These are phyloP conservation scores for Archilochus colubris DNA, from an alignment of 2,113 vertebrate species.

Conservation along the genomic window DNA sequence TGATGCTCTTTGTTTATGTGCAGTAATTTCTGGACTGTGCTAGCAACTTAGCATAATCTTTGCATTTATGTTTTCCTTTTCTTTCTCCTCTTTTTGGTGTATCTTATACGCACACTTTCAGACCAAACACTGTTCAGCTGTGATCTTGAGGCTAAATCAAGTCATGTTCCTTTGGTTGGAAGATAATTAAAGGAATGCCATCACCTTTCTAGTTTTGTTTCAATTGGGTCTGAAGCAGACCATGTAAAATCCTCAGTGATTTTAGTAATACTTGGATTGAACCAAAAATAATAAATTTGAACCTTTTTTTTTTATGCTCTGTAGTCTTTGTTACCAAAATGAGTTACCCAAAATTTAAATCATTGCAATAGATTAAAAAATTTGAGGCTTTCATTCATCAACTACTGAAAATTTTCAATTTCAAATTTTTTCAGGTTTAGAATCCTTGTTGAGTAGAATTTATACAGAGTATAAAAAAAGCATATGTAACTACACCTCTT, in stretches of 20 bases:
- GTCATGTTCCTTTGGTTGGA: neutral
- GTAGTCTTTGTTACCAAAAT: neutral
- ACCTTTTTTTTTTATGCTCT: accelerated
- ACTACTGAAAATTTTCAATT: neutral
- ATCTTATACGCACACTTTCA: neutral
- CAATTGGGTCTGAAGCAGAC: neutral
- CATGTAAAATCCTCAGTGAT: neutral
- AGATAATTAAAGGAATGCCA: neutral
- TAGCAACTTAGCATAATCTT: neutral
- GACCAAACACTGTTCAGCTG: neutral
- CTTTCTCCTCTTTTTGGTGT: neutral
- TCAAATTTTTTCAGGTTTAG: neutral
- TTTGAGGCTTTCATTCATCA: neutral
- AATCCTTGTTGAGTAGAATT: neutral
- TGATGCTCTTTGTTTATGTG: neutral
- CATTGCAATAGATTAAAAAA: neutral
- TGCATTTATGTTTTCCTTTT: neutral
- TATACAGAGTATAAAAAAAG: neutral
- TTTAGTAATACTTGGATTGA: neutral
- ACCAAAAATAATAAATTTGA: neutral
- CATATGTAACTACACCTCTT: neutral
- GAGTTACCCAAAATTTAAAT: neutral
- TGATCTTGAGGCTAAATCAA: neutral
- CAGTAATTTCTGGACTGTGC: neutral
- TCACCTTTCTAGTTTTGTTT: neutral